phyloP scores from a whole-genome alignment of 2,888 invertebrate species.

The Metopia argyrocephala region DNA sequence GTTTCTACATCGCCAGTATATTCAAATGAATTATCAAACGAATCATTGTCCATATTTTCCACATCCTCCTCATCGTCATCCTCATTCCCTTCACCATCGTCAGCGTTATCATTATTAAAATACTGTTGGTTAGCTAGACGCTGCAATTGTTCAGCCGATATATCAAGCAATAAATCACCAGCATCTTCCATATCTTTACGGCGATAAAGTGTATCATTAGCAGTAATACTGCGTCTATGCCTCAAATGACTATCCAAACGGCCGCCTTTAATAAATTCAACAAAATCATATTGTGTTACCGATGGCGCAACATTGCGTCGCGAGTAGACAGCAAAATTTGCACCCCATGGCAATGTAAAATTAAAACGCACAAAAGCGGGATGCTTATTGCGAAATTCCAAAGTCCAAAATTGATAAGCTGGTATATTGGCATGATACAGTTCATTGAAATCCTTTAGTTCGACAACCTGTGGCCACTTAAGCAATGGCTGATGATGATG shows the following conservation, averaged over 20 bases:
- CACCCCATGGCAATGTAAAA: slow-evolving; percentile 94
- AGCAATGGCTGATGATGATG: slow-evolving; percentile 84
- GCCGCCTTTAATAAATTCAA: slow-evolving; percentile 94
- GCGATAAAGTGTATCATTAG: slow-evolving; percentile 44
- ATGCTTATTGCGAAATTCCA: slow-evolving; percentile 94
- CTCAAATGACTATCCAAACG: slow-evolving; percentile 88
- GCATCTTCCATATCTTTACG: slow-evolving; percentile 54
- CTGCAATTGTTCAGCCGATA: slow-evolving; percentile 61
- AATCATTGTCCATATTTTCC: slow-evolving; percentile 65
- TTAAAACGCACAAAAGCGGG: slow-evolving; percentile 93
- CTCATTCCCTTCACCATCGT: slow-evolving; percentile 57
- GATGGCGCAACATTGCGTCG: slow-evolving; percentile 96
- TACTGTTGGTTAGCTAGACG: slow-evolving; percentile 52
- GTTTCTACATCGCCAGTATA: slow-evolving; percentile 69
- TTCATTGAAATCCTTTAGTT: slow-evolving; percentile 91
- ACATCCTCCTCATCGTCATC: slow-evolving; percentile 73
- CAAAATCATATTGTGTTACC: slow-evolving; percentile 97
- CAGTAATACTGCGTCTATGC: slow-evolving; percentile 77
- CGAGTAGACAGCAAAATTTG: slow-evolving; percentile 97
- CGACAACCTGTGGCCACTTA: slow-evolving; percentile 87
- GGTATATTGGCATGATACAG: slow-evolving; percentile 91
- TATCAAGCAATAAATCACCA: slow-evolving; percentile 56
- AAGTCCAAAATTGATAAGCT: slow-evolving; percentile 95
- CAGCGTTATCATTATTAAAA: slow-evolving; percentile 63
- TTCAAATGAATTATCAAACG: slow-evolving; percentile 66